Conservation (phyloP, 1,140 invertebrate species). For the Leptoteleia sp. region DNA sequence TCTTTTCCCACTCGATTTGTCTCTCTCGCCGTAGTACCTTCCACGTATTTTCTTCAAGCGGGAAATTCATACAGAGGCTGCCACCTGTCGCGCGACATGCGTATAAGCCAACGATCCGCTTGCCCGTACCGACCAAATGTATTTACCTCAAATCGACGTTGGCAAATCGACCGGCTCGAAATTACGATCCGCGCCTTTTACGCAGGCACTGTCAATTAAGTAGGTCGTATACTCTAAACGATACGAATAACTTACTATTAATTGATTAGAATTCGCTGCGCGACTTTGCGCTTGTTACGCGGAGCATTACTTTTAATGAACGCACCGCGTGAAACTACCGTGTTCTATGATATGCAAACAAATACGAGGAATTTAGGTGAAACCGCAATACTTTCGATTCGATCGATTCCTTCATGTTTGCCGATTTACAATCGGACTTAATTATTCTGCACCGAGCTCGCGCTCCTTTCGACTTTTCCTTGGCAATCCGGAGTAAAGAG, state of each 20-base stretch:
- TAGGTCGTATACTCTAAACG: constrained; percentile 23
- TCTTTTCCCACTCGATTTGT: constrained; percentile 80
- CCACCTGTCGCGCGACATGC: constrained; percentile 49
- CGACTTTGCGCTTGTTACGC: constrained; percentile 18
- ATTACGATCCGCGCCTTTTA: constrained; percentile 38
- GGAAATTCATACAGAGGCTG: constrained; percentile 72
- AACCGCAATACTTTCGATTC: constrained; percentile 37
- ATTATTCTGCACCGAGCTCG: not conserved
- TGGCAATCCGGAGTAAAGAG: no score
- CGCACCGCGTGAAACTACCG: constrained; percentile 25
- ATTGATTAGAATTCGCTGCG: constrained; percentile 42
- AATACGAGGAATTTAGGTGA: constrained; percentile 44
- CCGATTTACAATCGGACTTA: not conserved
- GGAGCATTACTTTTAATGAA: constrained; percentile 25
- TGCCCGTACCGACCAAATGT: constrained; percentile 16
- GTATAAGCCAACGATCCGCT: constrained; percentile 28
- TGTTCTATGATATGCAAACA: constrained; percentile 37
- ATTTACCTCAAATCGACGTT: constrained; percentile 32
- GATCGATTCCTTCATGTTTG: constrained; percentile 1
- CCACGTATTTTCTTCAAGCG: constrained; percentile 74
- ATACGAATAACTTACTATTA: constrained; percentile 41
- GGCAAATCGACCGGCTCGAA: constrained; percentile 30
- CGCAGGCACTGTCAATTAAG: constrained; percentile 36
- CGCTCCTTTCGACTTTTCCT: not conserved
- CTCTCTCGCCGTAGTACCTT: constrained; percentile 69